Base-by-base conservation (phyloP, 2,113 vertebrate species). In the Erythrocercus mccallii region DNA sequence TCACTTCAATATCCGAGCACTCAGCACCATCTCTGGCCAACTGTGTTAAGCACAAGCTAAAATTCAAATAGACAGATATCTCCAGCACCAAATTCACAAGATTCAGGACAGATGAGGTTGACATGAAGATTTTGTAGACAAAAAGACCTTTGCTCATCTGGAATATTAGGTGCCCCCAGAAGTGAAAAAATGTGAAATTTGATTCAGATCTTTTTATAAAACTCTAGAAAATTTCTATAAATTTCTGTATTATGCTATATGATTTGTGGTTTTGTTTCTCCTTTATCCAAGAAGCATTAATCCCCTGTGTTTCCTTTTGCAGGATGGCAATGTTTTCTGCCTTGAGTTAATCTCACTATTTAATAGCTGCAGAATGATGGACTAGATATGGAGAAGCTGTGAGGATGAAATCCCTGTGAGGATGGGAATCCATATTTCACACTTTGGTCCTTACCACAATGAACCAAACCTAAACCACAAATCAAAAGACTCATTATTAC, bases 1-100 rank as follows among this genome's bases (percentile, higher is more conserved):
- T 96, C 77, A 68, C 18, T 73, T 61, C 81, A 73, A 92, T 94
- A 90, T 51, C 81, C 78, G 10, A 97, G 72, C 47, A 94, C 79
- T 94, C 88, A 97, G 96, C 95, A 95, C 95, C 96, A 95, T 80
- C 96, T 96, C 96, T 97, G 95, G 95, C 60, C 95, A 94, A 64
- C 22, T 66, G 50, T 72, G 54, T 73, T 80, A 94, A 96, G 81
- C 94, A 85, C 96, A 97, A 91, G 81, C 51, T 78, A 70, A 73
- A 90, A 80, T 81, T 77, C 44, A 83, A 84, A 86, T 64, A 73
- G 60, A 78, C 16, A 62, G 44, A 80, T 86, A 70, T 44, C 11
- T 9, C 9, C 14, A 56, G 10, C 35, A 78, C 14, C 44, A 76
- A 73, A 92, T 77, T 80, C 54, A 73, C 24, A 86, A 30, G 38